phyloP scores from a whole-genome alignment of 53 echinoderm and acorn worm genomes.

The Echinometra lucunter region DNA sequence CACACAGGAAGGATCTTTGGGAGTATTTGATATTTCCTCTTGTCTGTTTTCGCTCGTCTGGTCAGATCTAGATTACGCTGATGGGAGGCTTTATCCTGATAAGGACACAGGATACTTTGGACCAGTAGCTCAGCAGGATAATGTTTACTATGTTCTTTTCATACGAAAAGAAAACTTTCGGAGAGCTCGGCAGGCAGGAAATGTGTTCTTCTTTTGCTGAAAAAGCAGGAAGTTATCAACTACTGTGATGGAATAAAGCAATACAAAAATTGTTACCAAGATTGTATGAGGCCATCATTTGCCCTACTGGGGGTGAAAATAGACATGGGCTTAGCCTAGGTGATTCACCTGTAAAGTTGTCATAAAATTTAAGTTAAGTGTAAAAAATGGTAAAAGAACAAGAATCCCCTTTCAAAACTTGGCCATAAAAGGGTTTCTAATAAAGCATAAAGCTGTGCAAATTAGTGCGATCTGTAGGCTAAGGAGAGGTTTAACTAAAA shows the following conservation, averaged over 20 bases:
- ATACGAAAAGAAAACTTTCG: neutral
- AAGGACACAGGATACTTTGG: neutral
- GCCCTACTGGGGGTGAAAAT: neutral
- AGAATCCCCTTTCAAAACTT: no score
- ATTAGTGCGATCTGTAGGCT: no score
- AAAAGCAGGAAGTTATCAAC: constrained; percentile 31
- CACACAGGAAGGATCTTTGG: constrained; percentile 29
- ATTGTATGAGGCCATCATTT: neutral
- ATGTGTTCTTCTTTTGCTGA: constrained; percentile 11
- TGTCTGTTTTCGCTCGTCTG: constrained; percentile 34
- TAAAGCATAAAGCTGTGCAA: no score
- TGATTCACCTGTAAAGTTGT: neutral
- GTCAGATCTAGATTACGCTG: constrained; percentile 14
- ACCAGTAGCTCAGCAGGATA: neutral
- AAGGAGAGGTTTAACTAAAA: no score
- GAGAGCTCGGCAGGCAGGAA: neutral
- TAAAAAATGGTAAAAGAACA: neutral
- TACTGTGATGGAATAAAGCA: neutral
- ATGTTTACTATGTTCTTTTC: neutral
- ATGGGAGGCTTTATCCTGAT: constrained; percentile 3
- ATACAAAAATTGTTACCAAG: neutral
- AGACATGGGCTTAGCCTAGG: neutral
- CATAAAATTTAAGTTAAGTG: neutral
- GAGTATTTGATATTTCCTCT: constrained; percentile 52
- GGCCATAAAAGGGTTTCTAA: no score